A percentile compares a stretch with the other conserved stretches of the same genome.
Evolutionary conservation across 2,113 vertebrate species (phyloP).

Genomic region (Upupa epops): DNA sequence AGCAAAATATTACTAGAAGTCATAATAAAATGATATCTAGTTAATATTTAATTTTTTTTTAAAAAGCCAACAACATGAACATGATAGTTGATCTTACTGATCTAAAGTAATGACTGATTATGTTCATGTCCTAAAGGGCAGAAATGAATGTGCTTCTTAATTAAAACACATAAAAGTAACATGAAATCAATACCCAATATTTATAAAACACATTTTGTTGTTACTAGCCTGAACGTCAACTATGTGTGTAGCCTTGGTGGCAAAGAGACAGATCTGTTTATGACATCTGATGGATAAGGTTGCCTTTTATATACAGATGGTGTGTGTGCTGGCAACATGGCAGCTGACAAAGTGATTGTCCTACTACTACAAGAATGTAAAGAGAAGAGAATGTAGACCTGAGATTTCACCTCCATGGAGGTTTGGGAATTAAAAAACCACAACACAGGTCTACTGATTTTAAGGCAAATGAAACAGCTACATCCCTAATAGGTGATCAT

Average conservation of each 20-base stretch:
- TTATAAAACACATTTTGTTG: not conserved
- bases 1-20: not conserved
- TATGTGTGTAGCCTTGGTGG: not conserved
- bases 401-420: not conserved
- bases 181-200: not conserved
- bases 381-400: not conserved
- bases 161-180: not conserved
- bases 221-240: not conserved
- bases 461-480: not conserved
- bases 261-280: not conserved
- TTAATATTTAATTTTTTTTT: too few relatives aligned
- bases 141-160: not conserved
- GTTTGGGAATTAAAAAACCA: not conserved
- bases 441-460: rapidly evolving
- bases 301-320: not conserved
- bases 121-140: not conserved
- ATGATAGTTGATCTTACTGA: not conserved
- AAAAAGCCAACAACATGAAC: not conserved
- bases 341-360: not conserved
- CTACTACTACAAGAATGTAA: not conserved
- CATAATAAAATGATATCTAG: not conserved
- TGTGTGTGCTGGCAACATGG: not conserved
- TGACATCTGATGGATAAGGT: not conserved
- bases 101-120: not conserved
- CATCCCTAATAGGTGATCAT: rapidly evolving